These are phyloP conservation scores for Chymomyza fuscimana DNA, from an alignment of 2,888 invertebrate genomes.

Conservation along the genomic window DNA sequence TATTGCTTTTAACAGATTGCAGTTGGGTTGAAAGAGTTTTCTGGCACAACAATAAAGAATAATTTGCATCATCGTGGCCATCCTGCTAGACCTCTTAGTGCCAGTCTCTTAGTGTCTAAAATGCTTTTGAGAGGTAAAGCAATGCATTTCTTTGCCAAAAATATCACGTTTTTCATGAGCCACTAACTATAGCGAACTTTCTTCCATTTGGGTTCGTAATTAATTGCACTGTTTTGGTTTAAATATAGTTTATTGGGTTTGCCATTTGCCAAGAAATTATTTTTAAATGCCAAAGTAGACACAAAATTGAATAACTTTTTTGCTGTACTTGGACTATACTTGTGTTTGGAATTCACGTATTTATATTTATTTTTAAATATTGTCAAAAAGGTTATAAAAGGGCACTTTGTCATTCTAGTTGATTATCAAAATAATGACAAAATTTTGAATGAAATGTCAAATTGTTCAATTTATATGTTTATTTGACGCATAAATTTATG, in stretches of 20 bases:
- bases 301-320: not conserved
- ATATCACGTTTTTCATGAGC: not conserved
- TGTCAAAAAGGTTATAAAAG: not conserved
- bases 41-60: too few species aligned
- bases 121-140: not conserved
- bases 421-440: too few species aligned
- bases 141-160: not conserved
- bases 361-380: not conserved
- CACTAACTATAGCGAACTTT: not conserved
- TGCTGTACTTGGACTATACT: not conserved
- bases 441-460: too few species aligned
- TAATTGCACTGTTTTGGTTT: conserved; percentile 3
- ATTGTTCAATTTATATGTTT: too few species aligned
- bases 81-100: not conserved
- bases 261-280: conserved; percentile 11
- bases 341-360: not conserved
- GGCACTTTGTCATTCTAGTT: too few species aligned
- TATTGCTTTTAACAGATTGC: too few species aligned
- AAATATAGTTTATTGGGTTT: conserved; percentile 1
- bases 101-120: not conserved
- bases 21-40: too few species aligned
- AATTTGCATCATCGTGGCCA: not conserved
- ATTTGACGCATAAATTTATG: too few species aligned
- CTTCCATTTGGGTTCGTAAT: conserved; percentile 2
- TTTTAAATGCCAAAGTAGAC: conserved; percentile 6